Base-by-base conservation (phyloP, 2,113 vertebrate genomes). In the Laticauda colubrina region DNA sequence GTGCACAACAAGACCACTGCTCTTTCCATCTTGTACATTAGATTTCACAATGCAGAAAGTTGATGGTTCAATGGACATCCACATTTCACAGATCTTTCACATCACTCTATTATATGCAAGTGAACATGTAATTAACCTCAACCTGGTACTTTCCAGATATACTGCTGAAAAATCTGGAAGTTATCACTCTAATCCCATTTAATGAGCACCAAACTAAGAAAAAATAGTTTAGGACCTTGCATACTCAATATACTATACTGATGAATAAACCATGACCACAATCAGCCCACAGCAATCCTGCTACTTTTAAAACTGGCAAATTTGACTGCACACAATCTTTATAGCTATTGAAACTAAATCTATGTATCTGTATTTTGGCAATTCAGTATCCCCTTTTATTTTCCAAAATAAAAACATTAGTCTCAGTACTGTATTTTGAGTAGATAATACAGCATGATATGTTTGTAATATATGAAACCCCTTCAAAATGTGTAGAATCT, bases 251-350 rank as follows among this genome's bases (percentile, higher is more conserved):
- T 75, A 54, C 69, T 9, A 21, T 75, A 54, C 3, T 90, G 18
- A 39, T 55, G 51, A 91, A 12, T 23, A 26, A 21, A 24, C 53
- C 29, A 26, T 53, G 14, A 34, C 21, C 29, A 90, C 11, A 15
- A 85, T 23, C 69, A 53, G 39, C 24, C 15, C 12, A 14, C 48
- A 29, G 6, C 18, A 26, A 39, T 64, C 26, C 29, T 69, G 29
- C 11, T 69, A 26, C 11, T 26, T 29, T 26, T 64, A 64, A 91
- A 95, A 85, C 54, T 53, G 93, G 93, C 2, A 95, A 64, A 85
- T 94, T 93, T 94, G 93, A 86, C 85, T 39, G 93, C 93, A 89
- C 20, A 94, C 91, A 94, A 95, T 90, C 93, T 95, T 91, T 95
- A 93, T 2, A 90, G 95, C 95, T 93, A 95, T 90, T 92, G 93